phyloP scores from a whole-genome alignment of 2,797 vertebrate species.

The Argentina silus region DNA sequence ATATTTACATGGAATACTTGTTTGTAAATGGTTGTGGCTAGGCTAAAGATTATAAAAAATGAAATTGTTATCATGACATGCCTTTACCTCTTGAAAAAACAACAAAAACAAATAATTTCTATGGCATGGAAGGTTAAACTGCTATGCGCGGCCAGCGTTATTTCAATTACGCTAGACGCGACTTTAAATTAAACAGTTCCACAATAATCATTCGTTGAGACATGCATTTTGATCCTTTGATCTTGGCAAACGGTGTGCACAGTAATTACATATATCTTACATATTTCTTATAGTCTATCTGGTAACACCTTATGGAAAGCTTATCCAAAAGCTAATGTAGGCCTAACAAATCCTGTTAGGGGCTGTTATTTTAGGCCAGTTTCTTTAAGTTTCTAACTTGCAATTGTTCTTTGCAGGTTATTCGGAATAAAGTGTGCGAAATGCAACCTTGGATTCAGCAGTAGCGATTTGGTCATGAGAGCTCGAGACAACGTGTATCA shows the following conservation, averaged over 20 bases:
- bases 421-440: conserved; percentile 91
- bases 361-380: background rate
- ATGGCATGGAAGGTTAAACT: background rate
- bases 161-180: background rate
- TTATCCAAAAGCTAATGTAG: background rate
- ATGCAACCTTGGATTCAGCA: conserved; percentile 89
- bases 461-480: conserved; percentile 92
- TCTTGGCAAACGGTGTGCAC: background rate
- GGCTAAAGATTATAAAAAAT: background rate
- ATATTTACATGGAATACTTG: background rate
- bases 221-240: background rate
- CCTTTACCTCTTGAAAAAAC: conserved; percentile 1
- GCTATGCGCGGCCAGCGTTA: background rate
- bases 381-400: background rate
- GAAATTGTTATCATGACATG: background rate
- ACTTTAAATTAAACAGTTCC: background rate
- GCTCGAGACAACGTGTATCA: conserved; percentile 91
- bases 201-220: background rate
- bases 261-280: background rate
- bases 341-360: background rate
- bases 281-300: no score
- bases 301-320: background rate
- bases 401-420: conserved; percentile 73
- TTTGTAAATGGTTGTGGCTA: background rate
- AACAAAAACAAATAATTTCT: background rate